A percentile compares a stretch with the other conserved stretches of the same genome.
phyloP scores from a whole-genome alignment of 2,113 vertebrate genomes.

The Albula glossodonta region DNA sequence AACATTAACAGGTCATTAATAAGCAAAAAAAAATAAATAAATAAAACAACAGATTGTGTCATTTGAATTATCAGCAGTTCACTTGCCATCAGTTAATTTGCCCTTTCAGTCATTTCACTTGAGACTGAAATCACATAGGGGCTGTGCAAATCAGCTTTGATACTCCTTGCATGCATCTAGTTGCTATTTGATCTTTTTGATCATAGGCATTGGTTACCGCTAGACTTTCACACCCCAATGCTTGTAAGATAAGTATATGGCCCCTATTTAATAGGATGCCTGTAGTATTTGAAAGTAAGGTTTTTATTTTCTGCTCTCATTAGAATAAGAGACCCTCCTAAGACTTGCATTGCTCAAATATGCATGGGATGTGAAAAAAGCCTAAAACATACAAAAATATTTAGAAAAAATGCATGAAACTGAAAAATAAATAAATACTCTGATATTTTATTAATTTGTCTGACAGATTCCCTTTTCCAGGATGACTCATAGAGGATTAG shows the following conservation, averaged over 20 bases:
- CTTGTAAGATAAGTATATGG: neutral
- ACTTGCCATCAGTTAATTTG: no score
- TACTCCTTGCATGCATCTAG: no score
- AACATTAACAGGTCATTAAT: no score
- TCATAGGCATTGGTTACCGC: no score
- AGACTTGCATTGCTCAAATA: neutral
- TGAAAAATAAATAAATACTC: neutral
- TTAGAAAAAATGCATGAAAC: neutral
- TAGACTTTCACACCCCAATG: neutral
- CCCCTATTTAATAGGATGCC: neutral
- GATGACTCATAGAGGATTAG: neutral
- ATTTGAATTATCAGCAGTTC: no score
- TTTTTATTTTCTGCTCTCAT: neutral
- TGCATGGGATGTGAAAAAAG: neutral
- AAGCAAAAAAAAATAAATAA: no score
- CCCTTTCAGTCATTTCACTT: no score
- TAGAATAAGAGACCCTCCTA: neutral
- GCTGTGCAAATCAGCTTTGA: no score
- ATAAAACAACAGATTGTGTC: no score
- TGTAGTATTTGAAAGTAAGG: neutral
- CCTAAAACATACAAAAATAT: neutral
- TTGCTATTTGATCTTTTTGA: no score
- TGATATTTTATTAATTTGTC: neutral
- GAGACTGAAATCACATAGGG: no score
- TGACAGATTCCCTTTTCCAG: neutral